phyloP scores from a whole-genome alignment of 2,888 invertebrate genomes.

The Aleiodes leptofemur region DNA sequence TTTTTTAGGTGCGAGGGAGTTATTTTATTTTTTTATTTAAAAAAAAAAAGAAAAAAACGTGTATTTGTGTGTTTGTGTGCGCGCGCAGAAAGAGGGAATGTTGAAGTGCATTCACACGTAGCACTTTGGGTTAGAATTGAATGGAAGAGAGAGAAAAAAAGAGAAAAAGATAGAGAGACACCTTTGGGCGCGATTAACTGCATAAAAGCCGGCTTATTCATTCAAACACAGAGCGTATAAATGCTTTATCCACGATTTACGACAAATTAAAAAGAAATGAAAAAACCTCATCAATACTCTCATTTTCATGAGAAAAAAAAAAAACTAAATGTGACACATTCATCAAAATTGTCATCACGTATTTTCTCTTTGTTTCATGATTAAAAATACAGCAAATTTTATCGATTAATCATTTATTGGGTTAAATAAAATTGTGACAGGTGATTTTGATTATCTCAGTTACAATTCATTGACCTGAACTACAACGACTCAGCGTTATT shows the following conservation, averaged over 20 bases:
- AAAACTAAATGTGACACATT: too few species aligned
- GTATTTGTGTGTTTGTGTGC: neutral
- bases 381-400: too few species aligned
- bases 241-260: too few species aligned
- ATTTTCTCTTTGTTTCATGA: too few species aligned
- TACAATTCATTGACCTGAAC: constrained; percentile 37
- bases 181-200: constrained; percentile 48
- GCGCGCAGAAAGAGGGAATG: constrained; percentile 13
- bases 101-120: constrained; percentile 38
- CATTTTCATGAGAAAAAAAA: too few species aligned
- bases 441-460: constrained; percentile 19
- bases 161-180: neutral
- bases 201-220: constrained; percentile 48
- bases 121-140: constrained; percentile 25
- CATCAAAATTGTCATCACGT: too few species aligned
- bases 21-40: neutral
- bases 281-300: too few species aligned
- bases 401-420: neutral
- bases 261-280: too few species aligned
- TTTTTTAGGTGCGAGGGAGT: constrained; percentile 32
- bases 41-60: neutral
- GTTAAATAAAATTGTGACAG: constrained; percentile 27
- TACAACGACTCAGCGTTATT: constrained; percentile 13
- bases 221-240: too few species aligned
- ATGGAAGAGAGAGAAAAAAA: neutral